Evolutionary conservation across 2,797 vertebrate species (phyloP).

Genomic region (Chromis chromis): DNA sequence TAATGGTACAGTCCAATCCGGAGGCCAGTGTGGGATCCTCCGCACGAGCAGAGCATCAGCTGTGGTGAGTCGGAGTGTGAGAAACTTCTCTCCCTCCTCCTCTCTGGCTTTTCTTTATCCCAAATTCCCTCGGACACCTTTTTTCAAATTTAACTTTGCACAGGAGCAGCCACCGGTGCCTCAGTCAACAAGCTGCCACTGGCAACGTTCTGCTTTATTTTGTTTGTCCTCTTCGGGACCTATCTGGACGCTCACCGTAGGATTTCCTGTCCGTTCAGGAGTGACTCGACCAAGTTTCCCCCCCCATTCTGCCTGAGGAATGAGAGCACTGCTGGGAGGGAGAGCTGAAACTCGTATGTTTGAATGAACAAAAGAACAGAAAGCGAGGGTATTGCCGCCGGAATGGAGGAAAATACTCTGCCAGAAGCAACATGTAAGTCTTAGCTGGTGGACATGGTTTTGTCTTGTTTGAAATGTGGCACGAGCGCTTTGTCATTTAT

Average conservation of each 20-base stretch:
- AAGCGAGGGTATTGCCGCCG: constrained; percentile 64
- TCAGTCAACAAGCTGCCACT: constrained; percentile 7
- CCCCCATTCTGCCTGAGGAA: constrained; percentile 75
- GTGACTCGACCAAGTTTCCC: constrained; percentile 68
- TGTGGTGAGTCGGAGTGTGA: constrained; percentile 66
- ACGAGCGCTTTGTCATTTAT: constrained; percentile 36
- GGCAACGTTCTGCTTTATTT: neutral
- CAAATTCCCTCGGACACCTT: constrained; percentile 29
- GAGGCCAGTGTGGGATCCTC: constrained; percentile 56
- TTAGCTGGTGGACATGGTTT: neutral
- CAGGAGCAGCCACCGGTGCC: neutral
- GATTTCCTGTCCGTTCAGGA: constrained; percentile 53
- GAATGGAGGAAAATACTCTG: constrained; percentile 70
- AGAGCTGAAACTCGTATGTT: constrained; percentile 72
- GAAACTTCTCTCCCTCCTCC: constrained; percentile 55
- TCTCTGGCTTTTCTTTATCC: constrained; percentile 8
- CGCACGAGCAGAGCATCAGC: constrained; percentile 76
- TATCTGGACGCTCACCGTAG: neutral
- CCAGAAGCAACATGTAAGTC: constrained; percentile 80
- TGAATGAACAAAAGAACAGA: constrained; percentile 80
- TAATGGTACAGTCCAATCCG: constrained; percentile 78
- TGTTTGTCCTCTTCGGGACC: neutral
- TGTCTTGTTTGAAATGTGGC: neutral
- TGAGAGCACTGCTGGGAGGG: constrained; percentile 74
- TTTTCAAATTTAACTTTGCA: neutral